Evolutionary conservation across 1,140 invertebrate genomes (phyloP), one percentile per base, ranked within the genome.

Genomic region (Planococcus citri): DNA sequence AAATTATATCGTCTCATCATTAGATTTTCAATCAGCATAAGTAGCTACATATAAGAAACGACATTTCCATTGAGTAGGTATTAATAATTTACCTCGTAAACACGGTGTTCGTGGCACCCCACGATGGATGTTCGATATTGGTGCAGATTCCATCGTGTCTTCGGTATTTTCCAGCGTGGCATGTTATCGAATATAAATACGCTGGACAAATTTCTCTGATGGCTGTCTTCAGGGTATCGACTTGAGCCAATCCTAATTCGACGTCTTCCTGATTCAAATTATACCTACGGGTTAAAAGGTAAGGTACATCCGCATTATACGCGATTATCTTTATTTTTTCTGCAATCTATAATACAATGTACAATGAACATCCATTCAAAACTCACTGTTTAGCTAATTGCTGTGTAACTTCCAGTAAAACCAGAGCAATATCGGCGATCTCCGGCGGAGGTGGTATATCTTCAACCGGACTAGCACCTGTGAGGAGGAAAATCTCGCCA

Each of bases 81-180:
- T 41, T n/a, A n/a, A n/a, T n/a, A n/a, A n/a, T n/a, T 77, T 80
- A 88, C 87, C 90, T 86, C 72, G 87, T 85, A 78, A 92, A 94
- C 1, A 92, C 89, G 12, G 90, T 85, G 74, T 88, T 86, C 0
- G 87, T 85, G n/a, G 89, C 85, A 0, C 94, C 94, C 92, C 93
- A 95, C 0, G 88, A 89, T 0, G 94, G 93, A 80, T 95, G 86
- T 58, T 90, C 82, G 41, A 95, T 79, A 77, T 97, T 98, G 71
- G 94, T 97, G 79, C 94, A 97, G 9, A 94, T 85, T 0, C 94
- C 95, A 78, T 95, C 92, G 69, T 88, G 85, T 6, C 92, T 82
- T 1, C 95, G 82, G 78, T 95, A 97, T 75, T 95, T 94, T n/a
- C 91, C 91, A 1, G 91, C 83, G 22, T 87, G 82, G 74, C 92